Conservation (phyloP, 2,797 vertebrate genomes). For the Huso huso region DNA sequence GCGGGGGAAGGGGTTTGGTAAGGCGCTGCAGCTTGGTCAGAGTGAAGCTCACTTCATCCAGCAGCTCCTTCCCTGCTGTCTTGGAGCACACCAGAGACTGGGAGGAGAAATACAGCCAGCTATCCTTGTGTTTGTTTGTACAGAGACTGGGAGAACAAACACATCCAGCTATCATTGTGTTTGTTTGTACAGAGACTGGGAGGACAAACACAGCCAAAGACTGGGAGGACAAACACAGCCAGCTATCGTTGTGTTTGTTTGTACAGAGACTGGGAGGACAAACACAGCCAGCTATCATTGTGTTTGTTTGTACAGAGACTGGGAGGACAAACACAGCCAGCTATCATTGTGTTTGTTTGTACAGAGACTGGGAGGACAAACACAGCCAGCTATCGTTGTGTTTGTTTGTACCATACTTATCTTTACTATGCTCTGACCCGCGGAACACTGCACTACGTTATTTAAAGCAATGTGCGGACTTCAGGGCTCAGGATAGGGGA, state of each 20-base stretch:
- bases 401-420: neutral
- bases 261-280: conserved; percentile 24
- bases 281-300: neutral
- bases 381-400: neutral
- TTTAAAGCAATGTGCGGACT: too few relatives aligned
- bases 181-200: conserved; percentile 23
- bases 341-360: neutral
- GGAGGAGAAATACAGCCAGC: neutral
- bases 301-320: conserved; percentile 22
- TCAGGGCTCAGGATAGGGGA: too few relatives aligned
- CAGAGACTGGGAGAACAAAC: conserved; percentile 24
- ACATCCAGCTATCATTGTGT: neutral
- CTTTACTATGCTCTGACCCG: neutral
- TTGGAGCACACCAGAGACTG: conserved; percentile 28
- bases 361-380: conserved; percentile 24
- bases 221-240: neutral
- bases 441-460: too few relatives aligned
- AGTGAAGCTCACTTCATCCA: conserved; percentile 37
- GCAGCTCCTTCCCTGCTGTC: conserved; percentile 32
- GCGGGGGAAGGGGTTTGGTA: conserved; percentile 30
- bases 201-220: too few relatives aligned
- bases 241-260: neutral
- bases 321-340: neutral
- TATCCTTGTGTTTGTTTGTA: neutral
- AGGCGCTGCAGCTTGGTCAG: conserved; percentile 35